Evolutionary conservation across 64 coral and sea anemone genomes (phyloP), one percentile per base, ranked within the genome.

Genomic region (Pachyseris speciosa): DNA sequence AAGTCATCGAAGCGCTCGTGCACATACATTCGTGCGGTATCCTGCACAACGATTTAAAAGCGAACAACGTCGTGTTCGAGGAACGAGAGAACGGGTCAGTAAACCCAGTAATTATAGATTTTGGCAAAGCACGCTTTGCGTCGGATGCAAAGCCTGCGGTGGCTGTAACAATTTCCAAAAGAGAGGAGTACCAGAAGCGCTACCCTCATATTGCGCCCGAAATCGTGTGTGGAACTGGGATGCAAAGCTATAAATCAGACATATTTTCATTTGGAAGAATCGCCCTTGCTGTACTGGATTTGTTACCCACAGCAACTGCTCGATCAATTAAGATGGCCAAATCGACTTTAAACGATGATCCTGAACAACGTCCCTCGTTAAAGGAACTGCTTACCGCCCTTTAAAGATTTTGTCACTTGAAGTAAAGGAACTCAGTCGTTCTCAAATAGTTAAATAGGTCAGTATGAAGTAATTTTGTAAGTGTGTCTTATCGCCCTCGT

Each of bases 1-100:
- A 84, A 8, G 31, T 84, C 8, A 63, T 80, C 16, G 39, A 75
- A 41, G 72, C 73, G 3, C 37, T 92, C n/a, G 45, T 74, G 37
- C 69, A 86, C 10, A 37, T 74, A 17, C 91, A 92, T 27, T 50
- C 61, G 10, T 50, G 84, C 16, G 72, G 45, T 22, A 64, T 93
- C 64, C 61, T 86, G 43, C 91, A 93, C 61, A 93, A 93, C 29
- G 91, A 93, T 69, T 2, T 93, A 27, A 93, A 93, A 41, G 43
- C 34, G 5, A 93, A 80, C 50, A 93, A 93, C 37, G 37, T 92
- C 16, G 78, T 92, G 5, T 8, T 85, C 47, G 90, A 84, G 17
- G 51, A 61, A 47, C 32, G 68, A 9, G 63, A 52, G 0, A 1
- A 36, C 5, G 75, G 41, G 37, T 45, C 43, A 45, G 43, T 45